A percentile compares a stretch with the other conserved stretches of the same genome.
Evolutionary conservation across 2,888 invertebrate species (phyloP).

Genomic region (Rhyacophila evoluta): DNA sequence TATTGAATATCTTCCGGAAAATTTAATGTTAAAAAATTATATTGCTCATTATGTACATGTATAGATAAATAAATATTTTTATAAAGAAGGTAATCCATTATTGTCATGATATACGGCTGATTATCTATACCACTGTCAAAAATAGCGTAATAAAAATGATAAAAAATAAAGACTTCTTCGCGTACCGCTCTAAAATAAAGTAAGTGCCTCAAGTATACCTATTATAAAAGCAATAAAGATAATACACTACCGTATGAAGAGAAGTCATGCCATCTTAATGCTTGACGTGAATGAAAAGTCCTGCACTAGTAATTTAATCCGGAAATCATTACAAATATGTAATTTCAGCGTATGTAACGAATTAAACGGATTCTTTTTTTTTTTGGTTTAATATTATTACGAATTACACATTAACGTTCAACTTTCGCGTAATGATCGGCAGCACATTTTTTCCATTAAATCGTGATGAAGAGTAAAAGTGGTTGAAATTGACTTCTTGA

Average conservation of each 20-base stretch:
- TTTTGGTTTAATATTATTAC: neutral
- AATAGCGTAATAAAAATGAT: too few species aligned
- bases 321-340: conserved; percentile 24
- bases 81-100: too few species aligned
- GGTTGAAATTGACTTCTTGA: neutral
- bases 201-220: too few species aligned
- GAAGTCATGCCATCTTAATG: conserved; percentile 5
- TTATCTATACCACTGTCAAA: too few species aligned
- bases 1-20: too few species aligned
- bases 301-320: neutral
- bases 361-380: neutral
- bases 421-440: conserved; percentile 22
- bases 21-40: too few species aligned
- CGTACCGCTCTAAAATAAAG: too few species aligned
- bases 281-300: neutral
- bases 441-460: conserved; percentile 3
- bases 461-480: conserved; percentile 22
- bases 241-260: neutral
- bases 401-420: conserved; percentile 24
- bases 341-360: neutral
- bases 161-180: too few species aligned
- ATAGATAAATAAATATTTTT: too few species aligned
- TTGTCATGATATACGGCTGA: too few species aligned
- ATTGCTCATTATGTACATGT: too few species aligned
- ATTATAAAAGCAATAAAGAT: neutral